Evolutionary conservation across 2,888 invertebrate species (phyloP).

Genomic region (Phyto melanocephala): DNA sequence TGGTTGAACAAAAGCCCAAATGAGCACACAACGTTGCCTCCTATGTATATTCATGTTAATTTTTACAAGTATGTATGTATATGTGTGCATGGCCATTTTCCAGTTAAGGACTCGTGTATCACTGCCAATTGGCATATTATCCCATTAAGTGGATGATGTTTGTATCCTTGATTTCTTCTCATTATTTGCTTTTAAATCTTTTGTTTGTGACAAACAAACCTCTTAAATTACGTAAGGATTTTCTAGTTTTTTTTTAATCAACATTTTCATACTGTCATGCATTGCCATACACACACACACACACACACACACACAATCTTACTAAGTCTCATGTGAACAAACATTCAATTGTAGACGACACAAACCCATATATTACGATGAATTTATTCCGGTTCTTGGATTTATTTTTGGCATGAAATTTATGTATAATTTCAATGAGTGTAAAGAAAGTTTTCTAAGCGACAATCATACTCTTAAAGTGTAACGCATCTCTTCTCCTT

Average conservation of each 20-base stretch:
- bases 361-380: neutral
- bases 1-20: too few species aligned
- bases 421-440: conserved; percentile 2
- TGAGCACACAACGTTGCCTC: too few species aligned
- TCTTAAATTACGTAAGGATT: conserved; percentile 58
- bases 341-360: neutral
- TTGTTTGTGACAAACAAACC: conserved; percentile 41
- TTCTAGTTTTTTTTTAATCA: conserved; percentile 58
- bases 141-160: neutral
- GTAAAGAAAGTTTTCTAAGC: neutral
- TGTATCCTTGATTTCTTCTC: neutral
- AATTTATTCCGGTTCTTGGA: neutral
- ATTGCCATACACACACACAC: too few species aligned
- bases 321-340: neutral
- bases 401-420: conserved; percentile 27
- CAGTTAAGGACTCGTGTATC: too few species aligned
- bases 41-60: too few species aligned
- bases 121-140: conserved; percentile 37
- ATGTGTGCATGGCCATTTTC: too few species aligned
- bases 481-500: neutral
- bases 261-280: conserved; percentile 42
- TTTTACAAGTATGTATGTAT: too few species aligned
- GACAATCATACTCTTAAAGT: neutral
- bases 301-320: neutral
- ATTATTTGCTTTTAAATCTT: conserved; percentile 36